Percentiles rank a stretch among this genome's conserved stretches.
Evolutionary conservation across 2,888 invertebrate genomes (phyloP).

Genomic region (Eledone cirrhosa): DNA sequence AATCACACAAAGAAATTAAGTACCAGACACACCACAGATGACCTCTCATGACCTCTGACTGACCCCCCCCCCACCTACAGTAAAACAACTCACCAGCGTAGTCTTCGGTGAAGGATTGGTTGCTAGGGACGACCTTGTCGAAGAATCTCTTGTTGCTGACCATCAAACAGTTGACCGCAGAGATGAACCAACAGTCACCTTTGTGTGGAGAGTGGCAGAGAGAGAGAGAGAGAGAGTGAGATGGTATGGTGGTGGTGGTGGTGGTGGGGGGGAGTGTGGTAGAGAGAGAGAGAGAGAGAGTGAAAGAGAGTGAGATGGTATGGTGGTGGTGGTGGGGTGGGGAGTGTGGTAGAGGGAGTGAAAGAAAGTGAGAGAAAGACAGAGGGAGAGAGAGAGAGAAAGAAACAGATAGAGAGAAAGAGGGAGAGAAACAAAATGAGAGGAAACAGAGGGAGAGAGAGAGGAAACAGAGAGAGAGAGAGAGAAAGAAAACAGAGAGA

Average conservation of each 20-base stretch:
- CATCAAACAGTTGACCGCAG: constrained; percentile 93
- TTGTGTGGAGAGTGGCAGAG: no score
- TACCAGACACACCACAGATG: no score
- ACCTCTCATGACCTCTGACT: no score
- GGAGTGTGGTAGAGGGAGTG: background rate
- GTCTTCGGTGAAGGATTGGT: constrained; percentile 85
- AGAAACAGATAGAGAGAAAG: no score
- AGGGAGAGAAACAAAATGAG: background rate
- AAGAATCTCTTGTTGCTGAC: constrained; percentile 82
- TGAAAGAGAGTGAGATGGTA: background rate
- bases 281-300: background rate
- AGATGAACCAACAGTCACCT: constrained; percentile 94
- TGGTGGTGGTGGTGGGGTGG: background rate
- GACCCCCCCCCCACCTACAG: no score
- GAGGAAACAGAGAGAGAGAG: background rate
- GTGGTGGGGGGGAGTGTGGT: background rate
- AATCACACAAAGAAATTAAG: no score
- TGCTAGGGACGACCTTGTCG: constrained; percentile 93
- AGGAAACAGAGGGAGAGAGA: background rate
- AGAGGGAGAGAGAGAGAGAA: background rate
- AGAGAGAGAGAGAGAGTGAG: constrained; percentile 1
- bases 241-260: background rate
- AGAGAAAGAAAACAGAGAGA: constrained; percentile 20
- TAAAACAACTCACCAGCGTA: constrained; percentile 81
- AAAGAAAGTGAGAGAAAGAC: background rate